These are phyloP conservation scores for Stomatorhinus walkeri DNA, from an alignment of 2,797 vertebrate species.

Conservation along the genomic window DNA sequence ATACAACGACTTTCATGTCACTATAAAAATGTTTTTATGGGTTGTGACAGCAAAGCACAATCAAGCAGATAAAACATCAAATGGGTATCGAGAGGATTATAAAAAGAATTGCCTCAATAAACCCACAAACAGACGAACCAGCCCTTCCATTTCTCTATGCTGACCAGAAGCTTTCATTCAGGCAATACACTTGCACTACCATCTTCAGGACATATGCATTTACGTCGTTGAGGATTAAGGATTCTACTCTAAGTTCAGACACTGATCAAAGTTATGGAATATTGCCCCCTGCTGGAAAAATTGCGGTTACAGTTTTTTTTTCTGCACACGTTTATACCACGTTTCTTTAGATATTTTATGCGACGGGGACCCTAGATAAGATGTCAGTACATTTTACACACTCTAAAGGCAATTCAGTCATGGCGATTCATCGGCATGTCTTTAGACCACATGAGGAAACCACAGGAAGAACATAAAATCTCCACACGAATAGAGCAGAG, in stretches of 20 bases:
- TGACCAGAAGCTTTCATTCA: not conserved
- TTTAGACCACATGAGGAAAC: not conserved
- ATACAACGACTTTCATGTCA: slow-evolving; percentile 61
- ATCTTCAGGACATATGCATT: slow-evolving; percentile 14
- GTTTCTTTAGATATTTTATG: not conserved
- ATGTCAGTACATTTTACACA: not conserved
- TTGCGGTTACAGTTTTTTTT: not conserved
- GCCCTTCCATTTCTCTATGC: slow-evolving; percentile 20
- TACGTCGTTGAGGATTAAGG: not conserved
- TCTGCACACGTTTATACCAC: not conserved
- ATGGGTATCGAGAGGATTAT: slow-evolving; percentile 60
- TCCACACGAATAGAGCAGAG: not conserved
- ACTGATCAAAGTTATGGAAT: not conserved
- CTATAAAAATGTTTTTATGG: slow-evolving; percentile 59
- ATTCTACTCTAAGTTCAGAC: not conserved
- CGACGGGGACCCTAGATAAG: not conserved
- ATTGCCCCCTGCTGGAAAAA: slow-evolving; percentile 17
- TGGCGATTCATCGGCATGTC: not conserved
- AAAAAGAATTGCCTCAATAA: slow-evolving; percentile 66
- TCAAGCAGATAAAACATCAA: slow-evolving; percentile 63
- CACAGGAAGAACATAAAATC: not conserved
- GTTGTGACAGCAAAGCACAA: slow-evolving; percentile 56
- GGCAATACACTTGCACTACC: not conserved
- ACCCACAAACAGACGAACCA: slow-evolving; percentile 57
- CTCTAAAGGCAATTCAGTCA: not conserved